Evolutionary conservation across 2,888 invertebrate genomes (phyloP).

Genomic region (Axea sp.): DNA sequence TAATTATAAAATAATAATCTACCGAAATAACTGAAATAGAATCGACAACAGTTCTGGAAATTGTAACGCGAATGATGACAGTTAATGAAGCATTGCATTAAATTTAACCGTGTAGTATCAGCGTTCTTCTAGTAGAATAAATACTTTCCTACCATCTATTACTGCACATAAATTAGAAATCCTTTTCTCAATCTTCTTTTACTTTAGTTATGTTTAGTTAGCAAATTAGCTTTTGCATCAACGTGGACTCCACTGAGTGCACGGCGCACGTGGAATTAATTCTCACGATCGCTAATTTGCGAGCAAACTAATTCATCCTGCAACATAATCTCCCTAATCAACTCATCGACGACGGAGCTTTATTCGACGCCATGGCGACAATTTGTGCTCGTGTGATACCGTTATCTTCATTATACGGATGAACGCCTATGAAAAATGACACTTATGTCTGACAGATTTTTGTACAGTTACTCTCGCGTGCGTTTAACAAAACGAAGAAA

Average conservation of each 20-base stretch:
- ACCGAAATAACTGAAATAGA: conserved; percentile 7
- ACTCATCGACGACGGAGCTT: conserved; percentile 48
- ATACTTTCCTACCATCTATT: conserved; percentile 8
- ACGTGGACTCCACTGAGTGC: too few species aligned
- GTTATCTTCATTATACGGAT: conserved; percentile 58
- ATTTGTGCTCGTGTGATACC: conserved; percentile 35
- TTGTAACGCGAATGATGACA: background rate
- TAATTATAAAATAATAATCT: conserved; percentile 2
- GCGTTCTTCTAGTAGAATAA: conserved; percentile 17
- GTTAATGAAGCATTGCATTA: conserved; percentile 26
- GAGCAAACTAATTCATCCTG: conserved; percentile 42
- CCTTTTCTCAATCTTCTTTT: conserved; percentile 2
- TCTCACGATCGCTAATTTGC: conserved; percentile 36
- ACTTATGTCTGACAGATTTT: conserved; percentile 41
- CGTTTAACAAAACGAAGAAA: conserved; percentile 16
- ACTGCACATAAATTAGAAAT: conserved; percentile 25
- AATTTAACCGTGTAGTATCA: conserved; percentile 31
- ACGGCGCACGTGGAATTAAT: conserved; percentile 26
- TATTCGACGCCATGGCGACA: conserved; percentile 44
- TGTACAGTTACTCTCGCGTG: conserved; percentile 29
- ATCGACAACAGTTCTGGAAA: background rate
- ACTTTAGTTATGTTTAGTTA: background rate
- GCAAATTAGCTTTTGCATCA: conserved; percentile 1
- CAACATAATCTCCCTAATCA: conserved; percentile 54
- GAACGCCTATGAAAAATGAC: conserved; percentile 47